Conservation (phyloP, 2,888 invertebrate genomes). For the Coecobrya sp. region DNA sequence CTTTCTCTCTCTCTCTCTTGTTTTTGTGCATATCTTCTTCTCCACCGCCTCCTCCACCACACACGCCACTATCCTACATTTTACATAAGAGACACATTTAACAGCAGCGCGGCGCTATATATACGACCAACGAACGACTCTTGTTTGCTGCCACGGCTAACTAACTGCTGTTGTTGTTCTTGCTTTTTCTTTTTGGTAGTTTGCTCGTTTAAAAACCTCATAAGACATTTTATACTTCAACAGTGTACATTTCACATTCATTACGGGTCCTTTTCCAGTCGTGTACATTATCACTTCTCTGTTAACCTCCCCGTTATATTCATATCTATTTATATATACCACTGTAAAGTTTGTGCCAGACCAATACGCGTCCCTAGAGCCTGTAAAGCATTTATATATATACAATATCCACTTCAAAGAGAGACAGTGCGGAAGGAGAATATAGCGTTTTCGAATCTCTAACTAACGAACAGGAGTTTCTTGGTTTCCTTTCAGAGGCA, state of each 20-base stretch:
- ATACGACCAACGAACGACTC: neutral
- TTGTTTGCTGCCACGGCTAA: constrained; percentile 11
- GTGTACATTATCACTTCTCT: constrained; percentile 43
- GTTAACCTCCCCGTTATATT: neutral
- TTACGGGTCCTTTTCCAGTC: constrained; percentile 11
- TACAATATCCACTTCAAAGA: constrained; percentile 14
- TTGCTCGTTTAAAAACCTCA: constrained; percentile 32
- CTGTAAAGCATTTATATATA: neutral
- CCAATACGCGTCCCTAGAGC: constrained; percentile 60
- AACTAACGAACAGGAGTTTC: constrained; percentile 27
- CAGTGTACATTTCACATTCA: constrained; percentile 12
- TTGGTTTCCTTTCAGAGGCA: constrained; percentile 51
- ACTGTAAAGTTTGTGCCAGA: constrained; percentile 1
- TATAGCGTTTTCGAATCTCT: constrained; percentile 19
- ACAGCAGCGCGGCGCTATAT: neutral
- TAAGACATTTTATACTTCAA: constrained; percentile 15
- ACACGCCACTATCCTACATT: neutral
- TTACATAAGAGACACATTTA: constrained; percentile 7
- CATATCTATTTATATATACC: neutral
- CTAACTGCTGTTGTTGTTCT: constrained; percentile 28
- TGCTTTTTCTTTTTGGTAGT: constrained; percentile 3
- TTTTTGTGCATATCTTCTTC: neutral
- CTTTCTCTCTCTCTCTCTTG: constrained; percentile 11
- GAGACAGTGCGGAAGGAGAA: neutral
- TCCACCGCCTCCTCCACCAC: neutral